Conservation (phyloP, 1,140 invertebrate genomes). For the Dreissena polymorpha region DNA sequence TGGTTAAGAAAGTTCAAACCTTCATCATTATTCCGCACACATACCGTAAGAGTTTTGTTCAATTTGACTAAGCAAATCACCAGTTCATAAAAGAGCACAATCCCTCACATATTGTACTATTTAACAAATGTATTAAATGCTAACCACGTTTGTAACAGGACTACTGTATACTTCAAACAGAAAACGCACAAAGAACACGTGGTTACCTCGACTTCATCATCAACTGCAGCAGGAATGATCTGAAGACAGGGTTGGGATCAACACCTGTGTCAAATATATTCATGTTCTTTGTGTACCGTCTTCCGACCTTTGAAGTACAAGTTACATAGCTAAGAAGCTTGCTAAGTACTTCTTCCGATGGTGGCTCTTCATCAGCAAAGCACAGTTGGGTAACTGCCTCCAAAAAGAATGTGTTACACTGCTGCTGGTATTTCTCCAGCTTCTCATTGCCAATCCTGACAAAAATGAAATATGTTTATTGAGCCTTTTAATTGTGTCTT, state of each 20-base stretch:
- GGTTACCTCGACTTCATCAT: constrained; percentile 65
- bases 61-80: too few species aligned
- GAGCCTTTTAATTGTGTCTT: neutral
- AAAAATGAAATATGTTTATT: neutral
- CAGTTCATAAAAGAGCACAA: too few species aligned
- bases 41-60: too few species aligned
- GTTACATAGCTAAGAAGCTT: constrained; percentile 70
- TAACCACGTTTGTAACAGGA: too few species aligned
- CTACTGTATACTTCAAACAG: too few species aligned
- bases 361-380: constrained; percentile 67
- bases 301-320: constrained; percentile 16
- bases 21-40: too few species aligned
- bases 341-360: constrained; percentile 63
- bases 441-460: constrained; percentile 24
- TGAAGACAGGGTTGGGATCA: constrained; percentile 72
- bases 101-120: too few species aligned
- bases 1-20: too few species aligned
- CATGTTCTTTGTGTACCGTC: constrained; percentile 60
- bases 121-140: too few species aligned
- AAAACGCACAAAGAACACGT: too few species aligned
- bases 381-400: constrained; percentile 71
- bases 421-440: constrained; percentile 55
- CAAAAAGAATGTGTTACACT: constrained; percentile 74
- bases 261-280: constrained; percentile 68
- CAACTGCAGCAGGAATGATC: constrained; percentile 72